A percentile compares a stretch with the other conserved stretches of the same genome.
Conservation (phyloP, 2,888 invertebrate species). For the Lysandra bellargus region DNA sequence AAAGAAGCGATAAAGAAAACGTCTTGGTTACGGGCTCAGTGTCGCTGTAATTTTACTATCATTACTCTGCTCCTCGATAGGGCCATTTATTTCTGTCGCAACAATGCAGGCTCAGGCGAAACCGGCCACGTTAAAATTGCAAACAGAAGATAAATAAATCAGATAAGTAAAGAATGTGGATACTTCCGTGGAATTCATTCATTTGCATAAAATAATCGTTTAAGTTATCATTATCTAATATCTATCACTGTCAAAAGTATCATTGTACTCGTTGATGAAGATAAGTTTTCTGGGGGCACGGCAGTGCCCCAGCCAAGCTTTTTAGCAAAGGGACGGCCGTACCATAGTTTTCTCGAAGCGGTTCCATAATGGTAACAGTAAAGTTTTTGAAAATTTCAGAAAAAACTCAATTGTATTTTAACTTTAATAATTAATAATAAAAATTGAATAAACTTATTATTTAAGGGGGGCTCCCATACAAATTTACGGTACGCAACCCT, state of each 20-base stretch:
- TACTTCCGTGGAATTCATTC: conserved; percentile 42
- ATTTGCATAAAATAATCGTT: conserved; percentile 38
- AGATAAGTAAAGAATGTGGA: conserved; percentile 40
- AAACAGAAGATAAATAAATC: conserved; percentile 43
- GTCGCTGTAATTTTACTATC: conserved; percentile 42
- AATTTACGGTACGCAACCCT: no score
- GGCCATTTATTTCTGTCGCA: conserved; percentile 45
- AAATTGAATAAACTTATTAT: no score
- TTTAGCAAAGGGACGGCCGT: no score
- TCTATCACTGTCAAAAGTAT: conserved; percentile 23
- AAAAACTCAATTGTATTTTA: no score
- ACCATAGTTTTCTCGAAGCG: no score
- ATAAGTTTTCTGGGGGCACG: neutral
- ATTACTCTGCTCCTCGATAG: conserved; percentile 43
- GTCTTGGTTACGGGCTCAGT: no score
- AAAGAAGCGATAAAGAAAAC: no score
- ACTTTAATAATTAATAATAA: no score
- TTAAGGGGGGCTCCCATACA: no score
- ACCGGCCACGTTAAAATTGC: conserved; percentile 44
- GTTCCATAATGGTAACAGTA: no score
- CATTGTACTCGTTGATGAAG: conserved; percentile 13
- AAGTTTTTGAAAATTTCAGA: no score
- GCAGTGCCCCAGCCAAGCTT: no score
- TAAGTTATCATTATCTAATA: conserved; percentile 29
- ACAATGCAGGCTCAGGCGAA: conserved; percentile 43